Evolutionary conservation across 2,888 invertebrate genomes (phyloP).

Genomic region (Diarsia mendica): DNA sequence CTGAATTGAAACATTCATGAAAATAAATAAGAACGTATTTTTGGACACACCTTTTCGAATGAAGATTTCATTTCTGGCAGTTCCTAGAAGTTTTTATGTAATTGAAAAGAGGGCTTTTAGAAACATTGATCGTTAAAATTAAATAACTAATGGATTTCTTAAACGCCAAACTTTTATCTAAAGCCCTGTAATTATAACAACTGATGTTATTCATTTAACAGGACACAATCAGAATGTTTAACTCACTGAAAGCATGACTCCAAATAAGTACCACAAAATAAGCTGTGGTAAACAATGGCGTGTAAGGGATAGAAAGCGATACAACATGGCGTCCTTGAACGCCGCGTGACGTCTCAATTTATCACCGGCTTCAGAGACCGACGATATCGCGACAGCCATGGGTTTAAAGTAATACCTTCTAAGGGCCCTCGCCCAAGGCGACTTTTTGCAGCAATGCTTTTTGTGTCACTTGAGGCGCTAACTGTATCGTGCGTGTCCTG

Average conservation of each 20-base stretch:
- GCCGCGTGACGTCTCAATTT: conserved; percentile 25
- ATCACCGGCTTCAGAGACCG: conserved; percentile 31
- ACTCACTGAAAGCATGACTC: neutral
- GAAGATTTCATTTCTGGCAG: neutral
- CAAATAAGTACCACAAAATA: neutral
- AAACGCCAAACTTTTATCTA: neutral
- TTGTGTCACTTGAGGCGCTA: too few relatives aligned
- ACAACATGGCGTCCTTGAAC: conserved; percentile 30
- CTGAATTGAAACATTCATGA: conserved; percentile 31
- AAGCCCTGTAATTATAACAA: neutral
- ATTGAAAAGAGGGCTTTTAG: neutral
- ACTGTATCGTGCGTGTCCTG: too few relatives aligned
- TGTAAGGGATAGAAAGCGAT: conserved; percentile 25
- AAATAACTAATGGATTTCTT: neutral
- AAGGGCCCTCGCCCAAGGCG: neutral
- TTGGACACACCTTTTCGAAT: neutral
- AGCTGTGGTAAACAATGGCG: neutral
- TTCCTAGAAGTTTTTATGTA: neutral
- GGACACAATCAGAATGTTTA: neutral
- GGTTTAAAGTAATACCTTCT: conserved; percentile 1
- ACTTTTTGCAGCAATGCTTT: neutral
- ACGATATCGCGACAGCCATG: conserved; percentile 15
- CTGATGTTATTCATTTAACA: neutral
- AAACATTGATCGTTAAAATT: neutral
- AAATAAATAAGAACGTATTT: conserved; percentile 13